Evolutionary conservation across 2,888 invertebrate genomes (phyloP).

Genomic region (Scaptomyza reducta): DNA sequence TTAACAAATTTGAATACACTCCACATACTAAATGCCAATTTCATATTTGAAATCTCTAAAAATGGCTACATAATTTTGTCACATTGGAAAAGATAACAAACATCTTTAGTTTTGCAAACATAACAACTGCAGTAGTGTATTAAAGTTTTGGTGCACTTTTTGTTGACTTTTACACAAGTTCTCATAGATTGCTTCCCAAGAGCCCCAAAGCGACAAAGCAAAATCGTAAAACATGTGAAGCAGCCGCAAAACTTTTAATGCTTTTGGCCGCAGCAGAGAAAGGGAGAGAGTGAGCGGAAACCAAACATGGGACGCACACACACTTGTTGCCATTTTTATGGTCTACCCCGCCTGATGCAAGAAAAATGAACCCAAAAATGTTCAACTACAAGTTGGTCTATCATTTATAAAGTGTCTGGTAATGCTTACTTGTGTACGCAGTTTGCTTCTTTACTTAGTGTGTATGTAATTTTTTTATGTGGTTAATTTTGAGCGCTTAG

Average conservation of each 20-base stretch:
- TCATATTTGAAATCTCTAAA: no score
- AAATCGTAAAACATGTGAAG: slow-evolving; percentile 51
- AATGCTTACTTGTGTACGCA: slow-evolving; percentile 6
- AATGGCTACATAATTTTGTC: no score
- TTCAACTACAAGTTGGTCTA: slow-evolving; percentile 17
- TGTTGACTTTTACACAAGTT: slow-evolving; percentile 6
- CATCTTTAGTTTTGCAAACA: background rate
- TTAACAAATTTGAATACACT: no score
- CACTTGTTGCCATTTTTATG: slow-evolving; percentile 60
- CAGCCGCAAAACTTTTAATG: slow-evolving; percentile 57
- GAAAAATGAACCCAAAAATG: slow-evolving; percentile 5
- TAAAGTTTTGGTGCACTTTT: background rate
- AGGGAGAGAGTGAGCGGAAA: slow-evolving; percentile 24
- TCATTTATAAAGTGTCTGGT: slow-evolving; percentile 25
- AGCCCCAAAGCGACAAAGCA: slow-evolving; percentile 6
- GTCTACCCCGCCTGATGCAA: slow-evolving; percentile 16
- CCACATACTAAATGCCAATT: no score
- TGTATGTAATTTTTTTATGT: slow-evolving; percentile 21
- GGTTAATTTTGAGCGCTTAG: slow-evolving; percentile 34
- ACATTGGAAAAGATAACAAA: background rate
- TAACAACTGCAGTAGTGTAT: slow-evolving; percentile 29
- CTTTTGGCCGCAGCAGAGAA: slow-evolving; percentile 16
- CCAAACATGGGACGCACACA: slow-evolving; percentile 46
- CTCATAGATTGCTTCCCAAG: slow-evolving; percentile 32
- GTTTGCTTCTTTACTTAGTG: slow-evolving; percentile 7